Conservation (phyloP, 2,113 vertebrate genomes). For the Microtus montanus region DNA sequence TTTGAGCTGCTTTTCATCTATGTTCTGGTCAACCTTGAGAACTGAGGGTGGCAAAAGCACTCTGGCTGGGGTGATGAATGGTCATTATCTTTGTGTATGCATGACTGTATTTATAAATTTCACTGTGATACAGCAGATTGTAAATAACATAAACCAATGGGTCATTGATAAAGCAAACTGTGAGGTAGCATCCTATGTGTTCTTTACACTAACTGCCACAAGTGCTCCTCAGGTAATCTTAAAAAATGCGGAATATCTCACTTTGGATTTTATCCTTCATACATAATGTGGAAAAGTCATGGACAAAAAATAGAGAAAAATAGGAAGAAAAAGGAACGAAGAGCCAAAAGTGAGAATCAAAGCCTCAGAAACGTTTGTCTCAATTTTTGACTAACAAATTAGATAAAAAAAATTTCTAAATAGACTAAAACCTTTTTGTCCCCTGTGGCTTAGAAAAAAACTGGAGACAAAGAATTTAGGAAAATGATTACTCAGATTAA, state of each 20-base stretch:
- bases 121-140: constrained; percentile 8
- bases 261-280: constrained; percentile 35
- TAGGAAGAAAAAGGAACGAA: background rate
- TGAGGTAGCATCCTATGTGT: constrained; percentile 3
- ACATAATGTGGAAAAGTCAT: background rate
- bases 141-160: constrained; percentile 52
- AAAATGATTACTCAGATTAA: background rate
- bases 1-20: constrained; percentile 10
- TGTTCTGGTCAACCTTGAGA: constrained; percentile 57
- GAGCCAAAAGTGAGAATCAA: background rate
- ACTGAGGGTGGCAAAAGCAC: constrained; percentile 3
- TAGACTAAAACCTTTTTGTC: background rate
- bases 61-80: background rate
- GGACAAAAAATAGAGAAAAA: background rate
- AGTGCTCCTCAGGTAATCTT: background rate
- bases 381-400: background rate
- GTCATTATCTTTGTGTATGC: constrained; percentile 17
- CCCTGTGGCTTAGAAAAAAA: background rate
- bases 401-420: constrained; percentile 1
- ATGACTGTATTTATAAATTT: constrained; percentile 18
- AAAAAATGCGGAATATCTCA: constrained; percentile 6
- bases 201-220: constrained; percentile 39
- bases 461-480: background rate
- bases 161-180: background rate
- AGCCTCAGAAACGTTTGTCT: background rate